Evolutionary conservation across 2,888 invertebrate species (phyloP).

Genomic region (Cenopis cana): DNA sequence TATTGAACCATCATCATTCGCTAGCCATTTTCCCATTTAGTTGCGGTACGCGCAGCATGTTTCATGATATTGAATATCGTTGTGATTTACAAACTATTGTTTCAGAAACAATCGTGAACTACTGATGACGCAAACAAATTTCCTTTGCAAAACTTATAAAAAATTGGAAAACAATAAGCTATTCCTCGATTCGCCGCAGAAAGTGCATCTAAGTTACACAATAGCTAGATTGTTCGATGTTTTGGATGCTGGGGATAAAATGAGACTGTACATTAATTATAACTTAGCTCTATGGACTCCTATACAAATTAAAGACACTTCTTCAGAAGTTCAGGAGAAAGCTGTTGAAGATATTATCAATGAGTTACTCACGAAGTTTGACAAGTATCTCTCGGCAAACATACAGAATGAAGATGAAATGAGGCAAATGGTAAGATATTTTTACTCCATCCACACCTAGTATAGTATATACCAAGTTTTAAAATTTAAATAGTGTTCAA

Average conservation of each 20-base stretch:
- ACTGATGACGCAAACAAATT: conserved; percentile 57
- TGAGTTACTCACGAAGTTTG: conserved; percentile 52
- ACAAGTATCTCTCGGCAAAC: conserved; percentile 35
- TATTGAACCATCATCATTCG: no score
- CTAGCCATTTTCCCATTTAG: no score
- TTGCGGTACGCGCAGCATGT: no score
- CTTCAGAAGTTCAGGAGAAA: conserved; percentile 52
- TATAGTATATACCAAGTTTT: no score
- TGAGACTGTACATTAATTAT: conserved; percentile 57
- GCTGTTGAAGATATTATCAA: conserved; percentile 53
- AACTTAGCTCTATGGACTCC: conserved; percentile 62
- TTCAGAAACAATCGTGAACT: conserved; percentile 57
- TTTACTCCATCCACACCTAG: background rate
- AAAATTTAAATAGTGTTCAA: no score
- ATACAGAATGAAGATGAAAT: conserved; percentile 47
- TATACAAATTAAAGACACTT: conserved; percentile 61
- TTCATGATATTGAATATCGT: background rate
- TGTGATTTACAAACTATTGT: conserved; percentile 49
- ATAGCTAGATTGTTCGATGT: conserved; percentile 60
- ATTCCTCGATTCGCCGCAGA: conserved; percentile 66
- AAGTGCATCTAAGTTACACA: conserved; percentile 58
- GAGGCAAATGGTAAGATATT: conserved; percentile 54
- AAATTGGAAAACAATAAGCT: conserved; percentile 54
- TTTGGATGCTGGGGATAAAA: conserved; percentile 61
- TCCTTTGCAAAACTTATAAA: conserved; percentile 64